These are phyloP conservation scores for Chloropsis cyanopogon DNA, from an alignment of 2,113 vertebrate species.

Conservation along the genomic window DNA sequence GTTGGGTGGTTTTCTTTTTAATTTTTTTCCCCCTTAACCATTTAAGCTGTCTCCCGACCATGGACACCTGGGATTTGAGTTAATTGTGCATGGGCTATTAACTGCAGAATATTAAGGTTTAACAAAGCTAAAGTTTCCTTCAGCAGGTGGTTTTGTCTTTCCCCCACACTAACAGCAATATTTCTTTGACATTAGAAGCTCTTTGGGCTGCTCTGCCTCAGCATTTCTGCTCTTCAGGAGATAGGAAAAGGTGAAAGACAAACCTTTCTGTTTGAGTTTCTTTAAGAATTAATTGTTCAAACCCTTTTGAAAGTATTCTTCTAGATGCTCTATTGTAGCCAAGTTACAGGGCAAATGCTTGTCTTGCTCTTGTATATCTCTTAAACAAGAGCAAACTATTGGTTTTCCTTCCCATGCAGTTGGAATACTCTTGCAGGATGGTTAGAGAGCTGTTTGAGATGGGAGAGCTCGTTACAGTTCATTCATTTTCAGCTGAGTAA, in stretches of 20 bases:
- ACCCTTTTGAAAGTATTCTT: neutral
- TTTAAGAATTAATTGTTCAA: neutral
- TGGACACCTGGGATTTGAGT: neutral
- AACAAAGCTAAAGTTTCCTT: neutral
- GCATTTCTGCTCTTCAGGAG: neutral
- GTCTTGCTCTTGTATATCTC: neutral
- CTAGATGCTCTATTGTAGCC: neutral
- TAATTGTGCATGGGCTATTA: neutral
- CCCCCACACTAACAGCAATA: neutral
- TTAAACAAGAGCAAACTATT: neutral
- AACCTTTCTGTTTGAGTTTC: neutral
- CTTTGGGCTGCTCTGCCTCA: neutral
- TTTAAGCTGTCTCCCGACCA: neutral
- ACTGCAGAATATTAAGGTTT: slow-evolving; percentile 5
- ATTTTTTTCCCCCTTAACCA: neutral
- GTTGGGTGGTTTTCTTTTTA: neutral
- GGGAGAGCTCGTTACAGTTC: neutral
- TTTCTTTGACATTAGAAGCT: neutral
- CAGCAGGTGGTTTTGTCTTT: neutral
- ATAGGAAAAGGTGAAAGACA: neutral
- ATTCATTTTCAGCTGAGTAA: neutral
- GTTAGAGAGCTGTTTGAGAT: neutral
- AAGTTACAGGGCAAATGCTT: neutral
- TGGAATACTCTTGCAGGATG: neutral
- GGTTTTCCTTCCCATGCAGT: neutral